phyloP scores from a whole-genome alignment of 2,797 vertebrate genomes.

The Cirrhinus mrigala region DNA sequence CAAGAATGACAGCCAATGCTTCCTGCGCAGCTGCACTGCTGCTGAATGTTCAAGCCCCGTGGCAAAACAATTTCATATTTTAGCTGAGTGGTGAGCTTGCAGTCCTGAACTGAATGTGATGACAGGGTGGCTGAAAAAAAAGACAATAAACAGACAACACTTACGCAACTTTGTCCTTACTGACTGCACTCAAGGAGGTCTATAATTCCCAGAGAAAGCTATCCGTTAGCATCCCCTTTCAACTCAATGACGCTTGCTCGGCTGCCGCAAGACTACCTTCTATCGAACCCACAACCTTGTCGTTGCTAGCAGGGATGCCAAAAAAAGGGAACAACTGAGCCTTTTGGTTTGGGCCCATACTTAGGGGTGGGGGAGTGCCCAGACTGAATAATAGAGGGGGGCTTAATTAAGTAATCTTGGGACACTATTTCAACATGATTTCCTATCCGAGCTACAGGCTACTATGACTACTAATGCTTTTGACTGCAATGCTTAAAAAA shows the following conservation, averaged over 20 bases:
- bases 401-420: too few relatives aligned
- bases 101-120: constrained; percentile 21
- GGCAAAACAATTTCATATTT: constrained; percentile 14
- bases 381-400: too few relatives aligned
- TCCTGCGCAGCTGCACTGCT: constrained; percentile 14
- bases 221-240: not conserved
- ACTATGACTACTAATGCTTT: too few relatives aligned
- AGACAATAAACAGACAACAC: not conserved
- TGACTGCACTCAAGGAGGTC: not conserved
- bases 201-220: constrained; percentile 3
- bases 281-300: not conserved
- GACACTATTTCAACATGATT: not conserved
- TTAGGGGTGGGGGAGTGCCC: not conserved
- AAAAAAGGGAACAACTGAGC: not conserved
- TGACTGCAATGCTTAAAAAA: too few relatives aligned
- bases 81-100: constrained; percentile 12
- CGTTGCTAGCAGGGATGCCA: not conserved
- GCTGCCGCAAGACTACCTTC: not conserved
- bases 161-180: constrained; percentile 11
- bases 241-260: not conserved
- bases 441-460: not conserved
- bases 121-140: not conserved
- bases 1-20: constrained; percentile 8
- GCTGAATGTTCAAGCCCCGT: constrained; percentile 28
- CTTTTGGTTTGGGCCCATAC: not conserved